Conservation (phyloP, 2,888 invertebrate species). For the Dione juno region DNA sequence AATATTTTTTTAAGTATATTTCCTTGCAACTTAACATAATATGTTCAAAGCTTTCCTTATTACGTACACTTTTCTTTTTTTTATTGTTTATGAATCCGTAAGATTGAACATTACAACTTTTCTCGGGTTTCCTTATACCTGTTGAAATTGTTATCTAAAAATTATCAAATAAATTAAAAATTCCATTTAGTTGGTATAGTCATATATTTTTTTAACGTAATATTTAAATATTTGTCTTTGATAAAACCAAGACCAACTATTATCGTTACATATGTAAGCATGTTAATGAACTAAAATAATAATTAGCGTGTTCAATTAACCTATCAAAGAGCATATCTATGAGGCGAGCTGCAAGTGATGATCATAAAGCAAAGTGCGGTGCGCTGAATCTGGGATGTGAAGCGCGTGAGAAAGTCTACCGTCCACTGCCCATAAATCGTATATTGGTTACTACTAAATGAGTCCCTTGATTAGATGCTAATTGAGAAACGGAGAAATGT, state of each 20-base stretch:
- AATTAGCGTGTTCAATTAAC: slow-evolving; percentile 39
- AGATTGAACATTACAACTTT: not conserved
- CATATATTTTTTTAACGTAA: no score
- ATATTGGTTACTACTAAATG: slow-evolving; percentile 67
- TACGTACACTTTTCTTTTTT: not conserved
- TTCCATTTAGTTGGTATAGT: no score
- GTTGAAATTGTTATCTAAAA: not conserved
- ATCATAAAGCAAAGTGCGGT: slow-evolving; percentile 57
- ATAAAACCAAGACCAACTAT: not conserved
- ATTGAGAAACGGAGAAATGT: slow-evolving; percentile 72
- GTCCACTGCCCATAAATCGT: slow-evolving; percentile 66
- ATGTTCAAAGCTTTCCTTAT: not conserved
- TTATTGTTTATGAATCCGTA: not conserved
- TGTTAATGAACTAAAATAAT: slow-evolving; percentile 28
- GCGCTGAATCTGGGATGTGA: slow-evolving; percentile 61
- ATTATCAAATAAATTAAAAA: no score
- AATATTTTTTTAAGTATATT: not conserved
- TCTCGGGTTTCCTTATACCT: not conserved
- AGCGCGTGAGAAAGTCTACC: slow-evolving; percentile 72
- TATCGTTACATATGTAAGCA: slow-evolving; percentile 15
- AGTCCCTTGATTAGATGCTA: slow-evolving; percentile 73
- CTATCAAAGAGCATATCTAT: slow-evolving; percentile 43
- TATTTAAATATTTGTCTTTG: not conserved
- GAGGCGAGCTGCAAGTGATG: slow-evolving; percentile 43
- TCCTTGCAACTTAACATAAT: not conserved